Percentiles rank a stretch among this genome's conserved stretches.
These are phyloP conservation scores for Enteromius unitaeniatus DNA, from an alignment of 2,797 vertebrate species.

Conservation along the genomic window DNA sequence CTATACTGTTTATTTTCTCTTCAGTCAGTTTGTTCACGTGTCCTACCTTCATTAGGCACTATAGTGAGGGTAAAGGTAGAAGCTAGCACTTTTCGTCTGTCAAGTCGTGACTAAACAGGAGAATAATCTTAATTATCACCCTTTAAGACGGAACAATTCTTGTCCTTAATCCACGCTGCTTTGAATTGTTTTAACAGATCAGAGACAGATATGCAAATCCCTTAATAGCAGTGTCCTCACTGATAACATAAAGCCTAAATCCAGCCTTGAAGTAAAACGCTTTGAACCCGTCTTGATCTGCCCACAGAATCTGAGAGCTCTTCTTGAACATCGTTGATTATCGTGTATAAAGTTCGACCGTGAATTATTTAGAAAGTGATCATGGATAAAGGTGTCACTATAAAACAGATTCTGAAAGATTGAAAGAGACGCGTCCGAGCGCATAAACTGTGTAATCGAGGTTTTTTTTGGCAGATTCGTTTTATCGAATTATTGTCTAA, in stretches of 20 bases:
- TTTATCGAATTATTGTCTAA: background rate
- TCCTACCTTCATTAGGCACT: background rate
- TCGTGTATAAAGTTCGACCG: background rate
- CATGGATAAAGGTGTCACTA: background rate
- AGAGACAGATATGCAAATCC: conserved; percentile 65
- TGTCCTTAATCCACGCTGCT: conserved; percentile 57
- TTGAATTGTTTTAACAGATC: conserved; percentile 61
- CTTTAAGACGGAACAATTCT: conserved; percentile 61
- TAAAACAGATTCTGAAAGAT: background rate
- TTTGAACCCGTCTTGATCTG: conserved; percentile 37
- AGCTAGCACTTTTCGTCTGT: conserved; percentile 28
- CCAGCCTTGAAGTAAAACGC: conserved; percentile 39
- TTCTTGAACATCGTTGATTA: background rate
- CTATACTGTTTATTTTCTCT: background rate
- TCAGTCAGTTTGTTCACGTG: background rate
- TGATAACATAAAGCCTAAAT: conserved; percentile 58
- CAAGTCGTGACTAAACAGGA: conserved; percentile 47
- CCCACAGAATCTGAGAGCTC: conserved; percentile 17
- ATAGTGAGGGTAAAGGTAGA: conserved; percentile 4
- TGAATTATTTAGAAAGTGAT: conserved; percentile 2
- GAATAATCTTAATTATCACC: conserved; percentile 65
- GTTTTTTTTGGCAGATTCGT: background rate
- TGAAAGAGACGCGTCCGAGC: no score
- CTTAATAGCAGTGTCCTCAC: conserved; percentile 57
- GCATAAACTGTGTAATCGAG: background rate